Evolutionary conservation across 2,888 invertebrate species (phyloP), one percentile per base, ranked within the genome.

Genomic region (Eupithecia subumbrata): DNA sequence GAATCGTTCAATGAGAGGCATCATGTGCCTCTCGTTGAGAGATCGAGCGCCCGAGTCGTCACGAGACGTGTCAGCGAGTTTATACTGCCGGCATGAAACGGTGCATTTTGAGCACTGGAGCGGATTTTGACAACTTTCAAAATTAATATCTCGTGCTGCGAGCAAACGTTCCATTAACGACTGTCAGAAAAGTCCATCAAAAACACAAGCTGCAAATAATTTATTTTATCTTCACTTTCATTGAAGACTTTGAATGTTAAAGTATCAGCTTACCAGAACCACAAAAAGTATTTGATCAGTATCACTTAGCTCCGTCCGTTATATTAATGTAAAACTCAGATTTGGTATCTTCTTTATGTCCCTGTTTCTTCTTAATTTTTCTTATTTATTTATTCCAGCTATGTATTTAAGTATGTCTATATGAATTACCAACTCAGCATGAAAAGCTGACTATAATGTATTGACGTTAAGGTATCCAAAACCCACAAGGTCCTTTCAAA

Each of bases 271-370:
- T 66, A 37, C 34, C 30, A 30, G 30, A 34, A 34, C 14, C 16
- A 18, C 34, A 64, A 66, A 43, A 60, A 37, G 8, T 56, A 30
- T 56, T 69, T 5, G n/a, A 60, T 34, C 56, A 56, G 74, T 76
- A 76, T 76, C 73, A 76, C 52, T 74, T 76, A 73, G 45, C n/a
- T 76, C 69, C 69, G 34, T 66, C 43, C 40, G n/a, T 11, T 9
- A 12, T n/a, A n/a, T n/a, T 66, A 0, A 73, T 70, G 16, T 43
- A 14, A 56, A 60, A 60, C 56, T n/a, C 45, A 22, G 22, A 67
- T 67, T n/a, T 22, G n/a, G 22, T 40, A 67, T n/a, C 9, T n/a
- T n/a, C n/a, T 34, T 40, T 34, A n/a, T 34, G n/a, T 34, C 56
- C 67, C 22, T 64, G 64, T 34, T 12, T 34, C 18, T 30, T 18